Evolutionary conservation across 2,113 vertebrate genomes (phyloP).

Genomic region (Seriola rivoliana): DNA sequence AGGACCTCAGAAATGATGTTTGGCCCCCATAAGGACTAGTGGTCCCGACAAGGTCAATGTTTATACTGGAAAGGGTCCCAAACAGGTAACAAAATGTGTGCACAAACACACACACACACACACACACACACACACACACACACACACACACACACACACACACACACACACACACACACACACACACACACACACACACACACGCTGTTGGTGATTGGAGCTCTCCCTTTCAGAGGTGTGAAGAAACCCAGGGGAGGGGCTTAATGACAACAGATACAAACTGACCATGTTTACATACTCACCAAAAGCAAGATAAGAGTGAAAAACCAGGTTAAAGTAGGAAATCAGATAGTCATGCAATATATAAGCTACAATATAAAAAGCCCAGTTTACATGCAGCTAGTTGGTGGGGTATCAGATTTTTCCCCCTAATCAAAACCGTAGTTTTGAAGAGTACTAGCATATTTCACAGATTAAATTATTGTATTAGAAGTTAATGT

Average conservation of each 20-base stretch:
- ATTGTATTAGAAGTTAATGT: neutral
- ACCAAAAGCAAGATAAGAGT: neutral
- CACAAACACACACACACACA: constrained; percentile 35
- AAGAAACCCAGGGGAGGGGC: constrained; percentile 52
- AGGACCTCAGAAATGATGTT: no score
- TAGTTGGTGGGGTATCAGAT: neutral
- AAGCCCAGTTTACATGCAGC: neutral
- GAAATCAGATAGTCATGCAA: neutral
- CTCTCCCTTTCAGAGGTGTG: constrained; percentile 69
- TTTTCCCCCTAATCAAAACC: neutral
- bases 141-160: constrained; percentile 20
- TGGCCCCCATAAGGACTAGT: no score
- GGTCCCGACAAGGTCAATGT: no score
- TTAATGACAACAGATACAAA: constrained; percentile 45
- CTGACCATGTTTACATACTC: constrained; percentile 39
- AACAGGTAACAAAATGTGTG: no score
- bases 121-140: constrained; percentile 27
- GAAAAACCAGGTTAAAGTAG: neutral
- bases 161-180: constrained; percentile 34
- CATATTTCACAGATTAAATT: neutral
- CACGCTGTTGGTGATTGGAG: constrained; percentile 42
- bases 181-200: constrained; percentile 40
- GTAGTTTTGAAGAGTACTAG: no score
- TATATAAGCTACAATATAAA: neutral
- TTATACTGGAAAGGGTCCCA: no score